Base-by-base conservation (phyloP, 2,888 invertebrate genomes). In the Pyrochroa serraticornis region DNA sequence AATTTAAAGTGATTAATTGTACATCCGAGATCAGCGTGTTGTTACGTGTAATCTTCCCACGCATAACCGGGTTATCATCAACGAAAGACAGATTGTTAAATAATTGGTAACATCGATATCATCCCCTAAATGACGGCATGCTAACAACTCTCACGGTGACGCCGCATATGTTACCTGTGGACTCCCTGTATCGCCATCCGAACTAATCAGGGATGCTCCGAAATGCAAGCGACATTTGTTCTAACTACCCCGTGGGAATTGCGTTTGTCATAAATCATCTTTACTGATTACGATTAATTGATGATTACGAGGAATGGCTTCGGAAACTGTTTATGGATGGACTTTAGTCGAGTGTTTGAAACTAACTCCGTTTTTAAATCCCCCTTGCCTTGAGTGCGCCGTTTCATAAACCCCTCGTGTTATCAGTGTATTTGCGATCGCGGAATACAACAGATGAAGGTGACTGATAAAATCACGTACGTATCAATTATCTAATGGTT, bases 401-500 rank as follows among this genome's bases (percentile, higher is more conserved):
- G 22, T 22, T 45, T 45, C 30, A 48, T 48, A 32, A 48, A 39
- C 12, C 48, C 38, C 48, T 38, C 22, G 12, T 13, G 8, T 36
- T 46, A 46, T 46, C 36, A 36, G 46, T 1, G 32, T 43, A 38
- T 38, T 37, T 36, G 37, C 32, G 14, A 50, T 6, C 6, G 35
- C 8, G 13, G 43, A 43, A 37, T 2, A 22, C 22, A 22, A 22
- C 32, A 43, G 57, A 57, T 45, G 45, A 45, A 14, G 42, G 9
- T 42, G 33, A 37, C n/a, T 39, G 66, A 69, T 69, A 66, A 63
- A 64, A 50, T 63, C 61, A 47, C 30, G 62, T 47, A 66, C 67
- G 62, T 69, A 70, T 71, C 70, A 69, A 68, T 69, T 66, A 71
- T 69, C 68, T 64, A 66, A 67, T 68, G 69, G 67, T 61, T 60